Conservation (phyloP, 2,888 invertebrate species). For the Macrosoma leucophasiata region DNA sequence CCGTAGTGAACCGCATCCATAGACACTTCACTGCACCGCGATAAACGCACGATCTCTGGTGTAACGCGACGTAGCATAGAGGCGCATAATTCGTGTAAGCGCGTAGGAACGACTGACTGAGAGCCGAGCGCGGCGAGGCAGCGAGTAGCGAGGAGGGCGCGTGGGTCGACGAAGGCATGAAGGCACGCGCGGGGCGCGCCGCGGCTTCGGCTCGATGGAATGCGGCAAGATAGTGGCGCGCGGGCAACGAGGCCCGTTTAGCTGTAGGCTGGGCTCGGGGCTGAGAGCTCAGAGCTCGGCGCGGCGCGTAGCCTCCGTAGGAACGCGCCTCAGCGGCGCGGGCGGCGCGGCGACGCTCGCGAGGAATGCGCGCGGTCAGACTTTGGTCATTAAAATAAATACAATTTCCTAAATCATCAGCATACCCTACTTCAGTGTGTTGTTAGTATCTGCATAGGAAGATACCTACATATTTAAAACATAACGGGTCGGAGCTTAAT, state of each 20-base stretch:
- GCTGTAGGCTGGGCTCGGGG: slow-evolving; percentile 42
- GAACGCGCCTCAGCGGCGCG: slow-evolving; percentile 38
- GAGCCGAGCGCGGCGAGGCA: slow-evolving; percentile 31
- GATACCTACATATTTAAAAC: too few relatives aligned
- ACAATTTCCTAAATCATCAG: too few relatives aligned
- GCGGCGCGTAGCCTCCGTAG: slow-evolving; percentile 23
- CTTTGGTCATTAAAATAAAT: slow-evolving; percentile 44
- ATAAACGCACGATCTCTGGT: slow-evolving; percentile 46
- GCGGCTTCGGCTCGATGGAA: slow-evolving; percentile 64
- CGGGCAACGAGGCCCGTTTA: slow-evolving; percentile 52
- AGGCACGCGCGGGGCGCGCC: slow-evolving; percentile 73
- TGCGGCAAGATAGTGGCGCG: slow-evolving; percentile 43
- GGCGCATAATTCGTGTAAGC: slow-evolving; percentile 49
- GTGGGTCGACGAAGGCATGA: slow-evolving; percentile 79
- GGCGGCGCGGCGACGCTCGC: slow-evolving; percentile 26
- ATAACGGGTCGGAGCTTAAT: too few relatives aligned
- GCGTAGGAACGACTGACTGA: slow-evolving; percentile 61
- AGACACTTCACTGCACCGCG: slow-evolving; percentile 67
- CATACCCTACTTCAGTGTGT: too few relatives aligned
- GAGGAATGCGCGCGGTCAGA: slow-evolving; percentile 53
- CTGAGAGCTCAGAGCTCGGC: too few relatives aligned
- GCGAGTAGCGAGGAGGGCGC: slow-evolving; percentile 77
- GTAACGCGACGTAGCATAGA: slow-evolving; percentile 38
- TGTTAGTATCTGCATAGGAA: too few relatives aligned
- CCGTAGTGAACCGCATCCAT: slow-evolving; percentile 65